Evolutionary conservation across 1,140 invertebrate genomes (phyloP), one percentile per base, ranked within the genome.

Genomic region (Scaptomyza graminum): DNA sequence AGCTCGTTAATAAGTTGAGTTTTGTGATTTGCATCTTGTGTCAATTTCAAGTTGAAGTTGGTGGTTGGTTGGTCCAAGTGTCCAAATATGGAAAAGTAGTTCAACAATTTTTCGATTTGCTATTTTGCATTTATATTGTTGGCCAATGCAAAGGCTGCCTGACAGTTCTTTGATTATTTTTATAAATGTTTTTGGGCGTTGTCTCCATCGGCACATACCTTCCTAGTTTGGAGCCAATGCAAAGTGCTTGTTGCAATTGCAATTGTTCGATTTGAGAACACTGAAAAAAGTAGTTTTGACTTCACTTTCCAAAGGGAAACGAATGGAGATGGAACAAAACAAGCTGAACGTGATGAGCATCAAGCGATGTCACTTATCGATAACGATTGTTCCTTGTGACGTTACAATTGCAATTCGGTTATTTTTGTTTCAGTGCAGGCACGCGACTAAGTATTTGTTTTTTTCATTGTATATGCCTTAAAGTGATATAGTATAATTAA

Each of bases 81-180:
- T 51, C 81, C 81, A 81, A 84, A 77, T 79, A 81, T 87, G 82
- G 81, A 52, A 81, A 87, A 71, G 82, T 84, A 67, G 81, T 77
- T 76, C 81, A 71, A 16, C 78, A 76, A 81, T 84, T n/a, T n/a
- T n/a, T 84, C 68, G 82, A 74, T 74, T 79, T 66, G 62, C 68
- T 63, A 64, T 77, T 84, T 84, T 85, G 77, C 82, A 84, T 84
- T 87, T 84, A 87, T 84, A 84, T 84, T 84, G 82, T 84, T 84
- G 77, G 65, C 81, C 62, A 79, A 79, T 78, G 82, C 62, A n/a
- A n/a, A n/a, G 5, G 34, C 37, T n/a, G 37, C 79, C 25, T 87
- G 81, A 84, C 81, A 84, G 81, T 9, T 6, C 22, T 81, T 84
- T 87, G 81, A 84, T 84, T 87, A 77, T 87, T 81, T 84, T 85